phyloP scores from a whole-genome alignment of 2,888 invertebrate species.

The Anticlea derivata region DNA sequence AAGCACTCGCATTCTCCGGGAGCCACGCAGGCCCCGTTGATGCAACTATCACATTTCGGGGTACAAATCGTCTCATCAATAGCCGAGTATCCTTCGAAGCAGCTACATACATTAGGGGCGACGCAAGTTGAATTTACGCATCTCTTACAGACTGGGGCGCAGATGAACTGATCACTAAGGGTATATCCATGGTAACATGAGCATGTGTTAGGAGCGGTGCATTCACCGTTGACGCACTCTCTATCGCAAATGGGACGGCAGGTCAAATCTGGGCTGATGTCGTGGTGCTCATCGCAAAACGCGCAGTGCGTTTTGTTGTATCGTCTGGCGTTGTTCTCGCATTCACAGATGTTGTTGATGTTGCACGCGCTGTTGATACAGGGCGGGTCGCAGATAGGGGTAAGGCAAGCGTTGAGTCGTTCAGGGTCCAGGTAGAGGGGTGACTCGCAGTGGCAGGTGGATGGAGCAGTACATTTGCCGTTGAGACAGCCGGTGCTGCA shows the following conservation, averaged over 20 bases:
- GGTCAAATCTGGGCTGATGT: slow-evolving; percentile 41
- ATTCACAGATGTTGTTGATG: slow-evolving; percentile 60
- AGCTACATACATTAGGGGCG: slow-evolving; percentile 42
- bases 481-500: slow-evolving; percentile 76
- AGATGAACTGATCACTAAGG: not conserved
- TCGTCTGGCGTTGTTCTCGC: slow-evolving; percentile 46
- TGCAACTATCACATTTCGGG: slow-evolving; percentile 32
- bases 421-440: slow-evolving; percentile 56
- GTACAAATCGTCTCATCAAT: slow-evolving; percentile 26
- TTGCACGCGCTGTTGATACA: slow-evolving; percentile 64
- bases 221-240: slow-evolving; percentile 57
- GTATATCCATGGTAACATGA: slow-evolving; percentile 42
- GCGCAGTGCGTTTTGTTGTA: slow-evolving; percentile 61
- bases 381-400: slow-evolving; percentile 53
- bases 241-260: slow-evolving; percentile 47
- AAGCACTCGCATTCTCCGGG: slow-evolving; percentile 36
- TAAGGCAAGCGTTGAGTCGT: slow-evolving; percentile 58
- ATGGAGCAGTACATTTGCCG: slow-evolving; percentile 70
- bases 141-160: slow-evolving; percentile 21
- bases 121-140: slow-evolving; percentile 41
- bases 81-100: slow-evolving; percentile 36
- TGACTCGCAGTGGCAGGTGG: slow-evolving; percentile 60
- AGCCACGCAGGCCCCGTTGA: slow-evolving; percentile 34
- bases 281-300: slow-evolving; percentile 49
- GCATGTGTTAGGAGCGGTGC: slow-evolving; percentile 55